Evolutionary conservation across 2,797 vertebrate species (phyloP), one percentile per base, ranked within the genome.

Genomic region (Oreortyx pictus): DNA sequence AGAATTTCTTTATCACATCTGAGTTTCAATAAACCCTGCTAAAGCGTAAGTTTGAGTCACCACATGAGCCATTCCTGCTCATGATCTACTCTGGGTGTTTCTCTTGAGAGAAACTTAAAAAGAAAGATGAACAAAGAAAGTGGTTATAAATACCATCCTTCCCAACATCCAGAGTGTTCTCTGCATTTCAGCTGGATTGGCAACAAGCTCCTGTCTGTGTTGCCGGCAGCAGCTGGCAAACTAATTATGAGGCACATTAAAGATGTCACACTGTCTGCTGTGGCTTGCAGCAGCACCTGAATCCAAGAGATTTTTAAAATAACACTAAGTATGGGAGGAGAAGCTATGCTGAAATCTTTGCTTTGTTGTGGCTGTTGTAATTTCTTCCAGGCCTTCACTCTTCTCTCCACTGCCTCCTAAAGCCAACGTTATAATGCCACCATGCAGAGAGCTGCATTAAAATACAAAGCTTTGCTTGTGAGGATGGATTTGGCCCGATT

Each of bases 381-480:
- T 93, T 87, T 70, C 68, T 87, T 81, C 73, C 90, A 84, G 60
- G 24, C 62, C 56, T 62, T 18, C 35, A 22, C 68, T 87, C 27
- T 39, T n/a, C 68, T 73, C 70, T 74, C 49, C 33, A 6, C 29
- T 78, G 66, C 64, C 33, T 75, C 12, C 74, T 72, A 77, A 94
- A 83, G 70, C 49, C 65, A 62, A 3, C 49, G 24, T 82, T 93
- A 12, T 79, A 86, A 70, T 88, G 86, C 84, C 82, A 27, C 80
- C 19, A 8, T 75, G 66, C 64, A 92, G 74, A 75, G 72, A 33
- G 73, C 82, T 82, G 82, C 14, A 22, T 59, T 82, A 16, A 74
- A 81, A 66, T 83, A 95, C 94, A 95, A 84, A 96, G 89, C 80
- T 84, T 65, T 93, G 39, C 59, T 93, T 96, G 92, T 96, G 50